Percentiles rank a stretch among this genome's conserved stretches.
phyloP scores from a whole-genome alignment of 2,797 vertebrate genomes.

The Mus minutoides region DNA sequence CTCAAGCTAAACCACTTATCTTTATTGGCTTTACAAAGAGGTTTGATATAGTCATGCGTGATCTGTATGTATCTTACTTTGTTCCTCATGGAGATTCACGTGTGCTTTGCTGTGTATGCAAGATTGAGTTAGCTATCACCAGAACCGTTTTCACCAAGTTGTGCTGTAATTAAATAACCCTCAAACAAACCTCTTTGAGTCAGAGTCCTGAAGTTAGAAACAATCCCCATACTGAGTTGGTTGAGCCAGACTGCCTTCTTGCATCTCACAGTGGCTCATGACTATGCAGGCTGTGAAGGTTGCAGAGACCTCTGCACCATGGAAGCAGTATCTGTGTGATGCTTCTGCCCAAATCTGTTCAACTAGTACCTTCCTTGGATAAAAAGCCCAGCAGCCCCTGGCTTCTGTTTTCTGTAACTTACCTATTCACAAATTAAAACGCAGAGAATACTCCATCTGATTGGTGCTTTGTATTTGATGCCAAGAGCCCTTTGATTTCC shows the following conservation, averaged over 20 bases:
- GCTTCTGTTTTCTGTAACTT: constrained; percentile 25
- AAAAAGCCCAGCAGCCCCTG: neutral
- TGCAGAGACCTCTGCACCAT: neutral
- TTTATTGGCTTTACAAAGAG: neutral
- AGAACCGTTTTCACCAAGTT: neutral
- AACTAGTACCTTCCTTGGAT: neutral
- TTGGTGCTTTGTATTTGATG: constrained; percentile 70
- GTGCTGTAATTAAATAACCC: neutral
- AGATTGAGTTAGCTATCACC: neutral
- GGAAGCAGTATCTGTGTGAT: neutral
- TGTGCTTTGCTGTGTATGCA: neutral
- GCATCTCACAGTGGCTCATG: neutral
- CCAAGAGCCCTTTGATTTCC: constrained; percentile 47
- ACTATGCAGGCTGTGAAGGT: neutral
- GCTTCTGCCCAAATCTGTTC: neutral
- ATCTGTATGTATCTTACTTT: neutral
- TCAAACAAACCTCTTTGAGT: neutral
- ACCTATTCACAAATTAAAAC: constrained; percentile 25
- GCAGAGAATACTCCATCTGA: neutral
- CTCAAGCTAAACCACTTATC: neutral
- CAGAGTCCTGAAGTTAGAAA: neutral
- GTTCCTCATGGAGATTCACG: neutral
- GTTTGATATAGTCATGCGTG: neutral
- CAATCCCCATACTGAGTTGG: neutral
- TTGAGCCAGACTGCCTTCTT: neutral